Evolutionary conservation across 2,888 invertebrate species (phyloP).

Genomic region (Copidosoma aretas): DNA sequence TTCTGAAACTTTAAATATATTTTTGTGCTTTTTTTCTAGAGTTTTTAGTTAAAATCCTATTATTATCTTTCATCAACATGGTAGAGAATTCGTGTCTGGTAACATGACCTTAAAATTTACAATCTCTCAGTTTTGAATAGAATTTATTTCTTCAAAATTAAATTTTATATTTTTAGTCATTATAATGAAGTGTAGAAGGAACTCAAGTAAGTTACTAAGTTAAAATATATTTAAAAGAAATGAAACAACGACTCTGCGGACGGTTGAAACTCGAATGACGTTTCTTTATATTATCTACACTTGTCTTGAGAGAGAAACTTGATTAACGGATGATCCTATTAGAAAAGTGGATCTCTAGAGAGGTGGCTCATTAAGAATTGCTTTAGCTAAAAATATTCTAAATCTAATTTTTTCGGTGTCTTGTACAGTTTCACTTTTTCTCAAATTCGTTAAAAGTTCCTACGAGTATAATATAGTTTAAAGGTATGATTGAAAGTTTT

Average conservation of each 20-base stretch:
- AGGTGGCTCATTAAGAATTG: conserved; percentile 5
- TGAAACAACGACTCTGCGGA: conserved; percentile 17
- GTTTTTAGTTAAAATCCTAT: conserved; percentile 1
- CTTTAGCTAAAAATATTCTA: conserved; percentile 36
- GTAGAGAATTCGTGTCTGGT: background rate
- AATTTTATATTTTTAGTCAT: background rate
- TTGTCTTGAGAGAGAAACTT: conserved; percentile 20
- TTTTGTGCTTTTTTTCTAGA: conserved; percentile 1
- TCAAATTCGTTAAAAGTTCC: conserved; percentile 16
- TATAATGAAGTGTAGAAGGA: background rate
- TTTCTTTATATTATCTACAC: conserved; percentile 17
- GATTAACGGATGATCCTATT: conserved; percentile 6
- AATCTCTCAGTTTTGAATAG: background rate
- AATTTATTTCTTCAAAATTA: conserved; percentile 5
- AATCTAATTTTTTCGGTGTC: conserved; percentile 20
- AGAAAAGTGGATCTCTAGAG: conserved; percentile 12
- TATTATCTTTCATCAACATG: conserved; percentile 2
- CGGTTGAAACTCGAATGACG: conserved; percentile 23
- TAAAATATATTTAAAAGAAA: background rate
- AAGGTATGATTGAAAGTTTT: conserved; percentile 11
- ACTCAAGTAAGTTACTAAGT: background rate
- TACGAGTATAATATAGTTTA: conserved; percentile 16
- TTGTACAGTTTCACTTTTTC: conserved; percentile 16
- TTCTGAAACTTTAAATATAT: conserved; percentile 2
- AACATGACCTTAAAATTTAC: background rate